Percentiles rank a stretch among this genome's conserved stretches.
Evolutionary conservation across 2,888 invertebrate genomes (phyloP).

Genomic region (Drosophila crucigera): DNA sequence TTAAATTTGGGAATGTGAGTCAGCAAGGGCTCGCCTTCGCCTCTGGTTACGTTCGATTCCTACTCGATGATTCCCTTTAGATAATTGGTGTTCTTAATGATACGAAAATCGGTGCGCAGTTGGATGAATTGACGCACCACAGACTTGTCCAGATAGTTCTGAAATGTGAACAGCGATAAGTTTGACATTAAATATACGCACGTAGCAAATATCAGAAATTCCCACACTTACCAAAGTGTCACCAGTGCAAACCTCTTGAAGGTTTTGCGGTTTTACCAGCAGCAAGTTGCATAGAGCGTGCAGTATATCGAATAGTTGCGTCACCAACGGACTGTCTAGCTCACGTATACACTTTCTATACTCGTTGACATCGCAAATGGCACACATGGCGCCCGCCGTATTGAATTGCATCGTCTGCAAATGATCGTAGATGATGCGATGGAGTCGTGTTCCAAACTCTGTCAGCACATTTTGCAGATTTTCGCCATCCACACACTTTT

Average conservation of each 20-base stretch:
- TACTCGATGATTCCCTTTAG: constrained; percentile 87
- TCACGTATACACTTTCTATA: constrained; percentile 94
- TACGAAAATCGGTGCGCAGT: constrained; percentile 96
- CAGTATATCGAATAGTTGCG: constrained; percentile 96
- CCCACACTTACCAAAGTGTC: constrained; percentile 93
- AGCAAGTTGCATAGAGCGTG: constrained; percentile 98
- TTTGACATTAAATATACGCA: constrained; percentile 2
- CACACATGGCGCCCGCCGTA: constrained; percentile 98
- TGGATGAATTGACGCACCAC: constrained; percentile 97
- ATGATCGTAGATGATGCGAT: constrained; percentile 97
- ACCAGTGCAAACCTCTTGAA: constrained; percentile 97
- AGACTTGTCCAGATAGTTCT: constrained; percentile 96
- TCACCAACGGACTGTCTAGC: constrained; percentile 91
- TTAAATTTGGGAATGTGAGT: constrained; percentile 63
- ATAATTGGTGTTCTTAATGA: constrained; percentile 89
- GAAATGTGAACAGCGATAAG: constrained; percentile 84
- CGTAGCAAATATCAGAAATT: not conserved
- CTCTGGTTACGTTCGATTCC: constrained; percentile 5
- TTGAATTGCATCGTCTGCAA: constrained; percentile 97
- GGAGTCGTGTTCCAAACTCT: constrained; percentile 96
- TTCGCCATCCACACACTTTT: constrained; percentile 94
- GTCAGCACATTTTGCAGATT: constrained; percentile 94
- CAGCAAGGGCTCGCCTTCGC: constrained; percentile 28
- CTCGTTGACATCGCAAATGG: constrained; percentile 99
- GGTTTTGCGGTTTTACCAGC: constrained; percentile 97